Evolutionary conservation across 1,140 invertebrate genomes (phyloP), one percentile per base, ranked within the genome.

Genomic region (Nasonia giraulti): DNA sequence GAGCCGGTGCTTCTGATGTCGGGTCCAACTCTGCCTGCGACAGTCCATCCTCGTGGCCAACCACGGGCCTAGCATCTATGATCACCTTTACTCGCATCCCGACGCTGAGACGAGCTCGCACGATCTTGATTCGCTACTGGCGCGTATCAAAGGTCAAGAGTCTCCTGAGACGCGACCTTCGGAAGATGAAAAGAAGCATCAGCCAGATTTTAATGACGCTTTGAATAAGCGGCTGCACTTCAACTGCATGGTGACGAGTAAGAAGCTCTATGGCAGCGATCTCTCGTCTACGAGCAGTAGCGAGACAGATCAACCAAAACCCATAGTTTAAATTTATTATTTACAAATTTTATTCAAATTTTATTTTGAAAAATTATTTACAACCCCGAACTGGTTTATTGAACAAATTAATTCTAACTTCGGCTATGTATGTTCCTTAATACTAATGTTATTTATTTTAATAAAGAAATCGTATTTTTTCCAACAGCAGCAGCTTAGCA

Each of bases 11-110:
- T n/a, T n/a, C n/a, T n/a, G n/a, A n/a, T n/a, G n/a, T n/a, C n/a
- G n/a, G n/a, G n/a, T n/a, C n/a, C n/a, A n/a, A n/a, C n/a, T n/a
- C n/a, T n/a, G n/a, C n/a, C n/a, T n/a, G n/a, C n/a, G n/a, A n/a
- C n/a, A n/a, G n/a, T n/a, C n/a, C n/a, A n/a, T n/a, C n/a, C n/a
- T n/a, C n/a, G n/a, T n/a, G n/a, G n/a, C n/a, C n/a, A n/a, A n/a
- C n/a, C n/a, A n/a, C n/a, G 97, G 97, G 0, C 96, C 97, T 37
- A 97, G 96, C 31, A 96, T 98, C 73, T 98, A 98, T 89, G 97
- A 98, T 91, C 94, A 95, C 82, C 92, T 98, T 47, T 98, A 97
- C 91, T 96, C 96, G 2, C 96, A 97, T 91, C 89, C 94, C 17
- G 94, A 94, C 88, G 95, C 96, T 27, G 94, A 95, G 84, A 94